Evolutionary conservation across 2,797 vertebrate genomes (phyloP), one percentile per base, ranked within the genome.

Genomic region (Adrianichthys oophorus): DNA sequence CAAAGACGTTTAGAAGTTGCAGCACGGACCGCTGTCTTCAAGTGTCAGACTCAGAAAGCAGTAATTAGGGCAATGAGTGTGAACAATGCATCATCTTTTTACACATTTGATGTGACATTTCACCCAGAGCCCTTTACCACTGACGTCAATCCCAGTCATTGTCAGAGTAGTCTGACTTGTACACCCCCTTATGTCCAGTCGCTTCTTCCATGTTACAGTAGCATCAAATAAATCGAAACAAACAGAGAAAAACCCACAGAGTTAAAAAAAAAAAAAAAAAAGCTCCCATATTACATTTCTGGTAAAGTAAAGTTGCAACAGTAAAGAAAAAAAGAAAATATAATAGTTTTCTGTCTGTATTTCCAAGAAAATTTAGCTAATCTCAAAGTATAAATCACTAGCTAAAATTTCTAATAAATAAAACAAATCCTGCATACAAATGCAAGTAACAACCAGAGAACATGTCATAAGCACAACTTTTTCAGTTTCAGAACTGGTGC

Each of bases 61-160:
- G 32, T 37, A 70, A 75, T 56, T 18, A 60, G 60, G 69, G 23
- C 48, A 46, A 24, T 14, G 47, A 60, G 56, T 52, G 50, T 48
- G 65, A 83, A 60, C 59, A 23, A 24, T 57, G 63, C 60, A 62
- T 63, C 32, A 59, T 83, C 62, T 62, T 70, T 74, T 75, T 44
- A 75, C 68, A 76, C 59, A 63, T 69, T 52, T 45, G 46, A 73
- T 14, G 45, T 76, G 70, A 85, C 80, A 84, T 59, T 79, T 83
- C 69, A 77, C 53, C 66, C 54, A 72, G 63, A 78, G 59, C 68
- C 65, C 74, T 84, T 32, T 63, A 66, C 63, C 52, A 72, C 70
- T 90, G 86, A 90, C 89, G 84, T 91, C 88, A 92, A 77, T 78
- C 68, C 70, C 59, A 87, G 86, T 90, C 85, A 87, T 87, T 87